These are phyloP conservation scores for Listronotus oregonensis DNA, from an alignment of 1,140 invertebrate species.

Conservation along the genomic window DNA sequence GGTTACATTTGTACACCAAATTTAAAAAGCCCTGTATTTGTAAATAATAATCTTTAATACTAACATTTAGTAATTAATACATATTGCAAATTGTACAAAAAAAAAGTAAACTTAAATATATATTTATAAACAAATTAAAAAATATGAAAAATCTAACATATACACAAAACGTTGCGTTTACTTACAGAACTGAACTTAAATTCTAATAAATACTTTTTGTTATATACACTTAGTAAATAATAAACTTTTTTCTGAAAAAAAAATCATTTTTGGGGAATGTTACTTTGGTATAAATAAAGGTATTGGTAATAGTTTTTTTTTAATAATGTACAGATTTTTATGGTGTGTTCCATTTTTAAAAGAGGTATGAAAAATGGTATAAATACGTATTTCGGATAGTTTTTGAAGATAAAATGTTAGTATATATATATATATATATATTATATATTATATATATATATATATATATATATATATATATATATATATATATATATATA, in stretches of 20 bases:
- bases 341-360: constrained; percentile 4
- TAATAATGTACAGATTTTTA: constrained; percentile 45
- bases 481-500: no score
- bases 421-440: no score
- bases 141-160: constrained; percentile 20
- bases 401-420: no score
- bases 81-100: constrained; percentile 31
- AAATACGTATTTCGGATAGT: constrained; percentile 9
- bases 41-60: constrained; percentile 11
- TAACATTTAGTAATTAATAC: constrained; percentile 22
- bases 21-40: neutral
- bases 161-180: constrained; percentile 8
- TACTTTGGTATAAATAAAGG: constrained; percentile 59
- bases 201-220: constrained; percentile 51
- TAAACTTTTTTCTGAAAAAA: constrained; percentile 47
- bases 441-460: no score
- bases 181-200: constrained; percentile 40
- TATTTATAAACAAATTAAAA: constrained; percentile 23
- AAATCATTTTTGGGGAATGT: constrained; percentile 58
- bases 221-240: constrained; percentile 54
- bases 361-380: no score
- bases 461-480: no score
- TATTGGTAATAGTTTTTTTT: constrained; percentile 53
- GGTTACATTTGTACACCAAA: neutral
- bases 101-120: constrained; percentile 18